Percentiles rank a stretch among this genome's conserved stretches.
Conservation (phyloP, 2,888 invertebrate species). For the Drosophila affinis region DNA sequence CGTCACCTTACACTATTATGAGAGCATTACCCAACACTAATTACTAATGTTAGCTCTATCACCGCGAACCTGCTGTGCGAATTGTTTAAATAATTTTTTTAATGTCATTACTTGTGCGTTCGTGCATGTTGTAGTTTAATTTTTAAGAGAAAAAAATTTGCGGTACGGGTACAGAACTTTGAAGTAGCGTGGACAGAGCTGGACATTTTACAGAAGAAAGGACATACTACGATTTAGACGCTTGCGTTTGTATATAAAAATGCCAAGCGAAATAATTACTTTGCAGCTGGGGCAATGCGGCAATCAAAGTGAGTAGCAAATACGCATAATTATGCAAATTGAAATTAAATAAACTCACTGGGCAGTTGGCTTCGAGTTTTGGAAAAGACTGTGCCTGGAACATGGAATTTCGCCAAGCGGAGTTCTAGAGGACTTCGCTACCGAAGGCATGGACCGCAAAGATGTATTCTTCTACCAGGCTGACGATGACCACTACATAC, state of each 20-base stretch:
- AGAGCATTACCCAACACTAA: constrained; percentile 16
- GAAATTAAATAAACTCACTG: constrained; percentile 48
- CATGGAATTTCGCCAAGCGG: constrained; percentile 99
- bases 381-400: constrained; percentile 98
- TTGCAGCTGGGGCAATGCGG: constrained; percentile 99
- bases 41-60: background rate
- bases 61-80: constrained; percentile 27
- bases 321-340: background rate
- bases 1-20: background rate
- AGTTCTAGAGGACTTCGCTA: constrained; percentile 94
- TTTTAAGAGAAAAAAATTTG: background rate
- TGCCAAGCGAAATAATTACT: constrained; percentile 99
- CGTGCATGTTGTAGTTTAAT: constrained; percentile 12
- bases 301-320: constrained; percentile 93
- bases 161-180: background rate
- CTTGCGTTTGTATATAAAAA: constrained; percentile 80
- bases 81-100: constrained; percentile 56
- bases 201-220: background rate
- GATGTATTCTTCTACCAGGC: constrained; percentile 99
- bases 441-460: constrained; percentile 97
- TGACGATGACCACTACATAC: constrained; percentile 99
- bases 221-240: background rate
- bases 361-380: constrained; percentile 98
- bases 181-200: background rate
- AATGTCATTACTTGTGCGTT: constrained; percentile 34